Evolutionary conservation across 2,797 vertebrate species (phyloP).

Genomic region (Myripristis murdjan): DNA sequence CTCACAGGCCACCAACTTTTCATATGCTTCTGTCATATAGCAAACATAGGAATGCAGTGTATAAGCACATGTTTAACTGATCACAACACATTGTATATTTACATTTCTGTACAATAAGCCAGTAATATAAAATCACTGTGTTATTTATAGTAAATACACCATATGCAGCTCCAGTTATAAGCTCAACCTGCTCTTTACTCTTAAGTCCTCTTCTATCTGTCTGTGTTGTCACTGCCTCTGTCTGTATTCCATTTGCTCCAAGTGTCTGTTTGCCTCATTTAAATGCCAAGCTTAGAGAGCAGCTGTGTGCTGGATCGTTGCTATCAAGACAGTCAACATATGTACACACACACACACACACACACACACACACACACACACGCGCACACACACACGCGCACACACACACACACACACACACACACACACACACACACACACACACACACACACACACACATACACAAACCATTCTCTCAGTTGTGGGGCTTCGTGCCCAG

Average conservation of each 20-base stretch:
- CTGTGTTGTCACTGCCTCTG: slow-evolving; percentile 65
- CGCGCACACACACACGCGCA: too few relatives aligned
- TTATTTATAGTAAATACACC: neutral
- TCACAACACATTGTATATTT: neutral
- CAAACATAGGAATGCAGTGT: neutral
- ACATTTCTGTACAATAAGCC: slow-evolving; percentile 2
- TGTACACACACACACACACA: slow-evolving; percentile 58
- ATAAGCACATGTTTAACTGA: neutral
- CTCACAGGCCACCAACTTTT: neutral
- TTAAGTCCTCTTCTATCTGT: slow-evolving; percentile 61
- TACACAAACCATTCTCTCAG: slow-evolving; percentile 57
- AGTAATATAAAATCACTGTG: neutral
- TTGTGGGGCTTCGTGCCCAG: slow-evolving; percentile 78
- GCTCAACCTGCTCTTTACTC: slow-evolving; percentile 62
- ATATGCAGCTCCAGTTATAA: slow-evolving; percentile 34
- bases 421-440: too few relatives aligned
- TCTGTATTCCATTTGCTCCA: slow-evolving; percentile 75
- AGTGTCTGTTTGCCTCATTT: slow-evolving; percentile 77
- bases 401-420: too few relatives aligned
- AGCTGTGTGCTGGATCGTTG: slow-evolving; percentile 80
- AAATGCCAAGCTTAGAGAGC: slow-evolving; percentile 79
- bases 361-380: too few relatives aligned
- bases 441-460: slow-evolving; percentile 45
- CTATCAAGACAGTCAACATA: slow-evolving; percentile 78
- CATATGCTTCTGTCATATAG: neutral